Conservation (phyloP, 2,888 invertebrate genomes). For the Hypomecis atomaria region DNA sequence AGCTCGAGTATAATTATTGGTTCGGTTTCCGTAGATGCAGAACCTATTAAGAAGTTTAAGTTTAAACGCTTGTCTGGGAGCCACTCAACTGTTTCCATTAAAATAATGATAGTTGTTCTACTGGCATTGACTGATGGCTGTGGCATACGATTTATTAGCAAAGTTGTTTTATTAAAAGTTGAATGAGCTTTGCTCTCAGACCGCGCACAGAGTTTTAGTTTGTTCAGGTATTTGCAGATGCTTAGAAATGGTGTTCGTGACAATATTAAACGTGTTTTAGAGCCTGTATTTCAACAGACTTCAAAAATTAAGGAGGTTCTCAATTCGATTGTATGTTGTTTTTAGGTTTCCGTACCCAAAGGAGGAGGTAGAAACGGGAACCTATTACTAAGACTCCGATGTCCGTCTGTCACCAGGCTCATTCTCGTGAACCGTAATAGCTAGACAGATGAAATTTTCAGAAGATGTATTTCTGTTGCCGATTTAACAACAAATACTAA, state of each 20-base stretch:
- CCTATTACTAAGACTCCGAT: no score
- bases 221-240: background rate
- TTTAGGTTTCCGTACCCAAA: no score
- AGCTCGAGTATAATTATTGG: slow-evolving; percentile 27
- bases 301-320: no score
- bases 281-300: background rate
- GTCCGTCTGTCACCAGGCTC: no score
- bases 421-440: no score
- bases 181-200: slow-evolving; percentile 3
- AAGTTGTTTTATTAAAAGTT: slow-evolving; percentile 22
- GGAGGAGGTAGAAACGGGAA: no score
- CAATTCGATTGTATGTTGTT: no score
- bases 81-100: slow-evolving; percentile 43
- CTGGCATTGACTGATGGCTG: slow-evolving; percentile 25
- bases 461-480: no score
- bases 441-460: no score
- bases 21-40: slow-evolving; percentile 42
- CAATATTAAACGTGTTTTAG: background rate
- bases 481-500: no score
- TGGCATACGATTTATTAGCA: slow-evolving; percentile 25
- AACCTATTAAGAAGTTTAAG: slow-evolving; percentile 50
- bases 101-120: slow-evolving; percentile 50
- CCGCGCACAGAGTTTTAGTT: background rate
- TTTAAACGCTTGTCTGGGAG: slow-evolving; percentile 49
- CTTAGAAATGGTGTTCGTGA: background rate